phyloP scores from a whole-genome alignment of 2,888 invertebrate species.

The Antheraea yamamai region DNA sequence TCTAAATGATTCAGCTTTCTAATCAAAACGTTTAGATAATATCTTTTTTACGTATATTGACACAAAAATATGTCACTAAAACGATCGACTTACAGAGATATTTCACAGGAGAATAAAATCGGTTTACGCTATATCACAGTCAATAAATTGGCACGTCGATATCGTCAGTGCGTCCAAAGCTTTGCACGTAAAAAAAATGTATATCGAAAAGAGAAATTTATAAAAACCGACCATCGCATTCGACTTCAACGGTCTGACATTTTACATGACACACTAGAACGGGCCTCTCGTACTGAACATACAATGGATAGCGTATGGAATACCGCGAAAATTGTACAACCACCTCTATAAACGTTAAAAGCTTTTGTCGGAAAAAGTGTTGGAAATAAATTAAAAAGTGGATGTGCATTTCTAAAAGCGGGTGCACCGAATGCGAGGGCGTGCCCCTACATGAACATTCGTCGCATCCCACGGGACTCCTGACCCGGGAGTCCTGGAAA shows the following conservation, averaged over 20 bases:
- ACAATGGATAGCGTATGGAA: conserved; percentile 44
- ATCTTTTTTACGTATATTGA: neutral
- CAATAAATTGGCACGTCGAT: neutral
- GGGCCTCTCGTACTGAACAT: conserved; percentile 24
- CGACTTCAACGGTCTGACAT: conserved; percentile 25
- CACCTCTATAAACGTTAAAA: conserved; percentile 75
- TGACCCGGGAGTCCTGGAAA: conserved; percentile 49
- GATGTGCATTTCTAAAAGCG: conserved; percentile 63
- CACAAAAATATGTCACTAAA: neutral
- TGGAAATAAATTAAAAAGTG: conserved; percentile 62
- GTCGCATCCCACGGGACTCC: conserved; percentile 64
- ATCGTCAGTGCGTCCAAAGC: neutral
- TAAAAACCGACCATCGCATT: neutral
- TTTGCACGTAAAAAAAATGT: neutral
- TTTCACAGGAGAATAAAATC: neutral
- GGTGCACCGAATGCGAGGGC: conserved; percentile 53
- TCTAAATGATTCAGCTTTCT: too few relatives aligned
- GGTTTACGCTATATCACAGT: conserved; percentile 6
- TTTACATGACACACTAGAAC: conserved; percentile 19
- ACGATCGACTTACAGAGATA: neutral
- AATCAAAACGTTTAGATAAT: too few relatives aligned
- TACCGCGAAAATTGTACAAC: conserved; percentile 63
- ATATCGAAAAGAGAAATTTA: conserved; percentile 2
- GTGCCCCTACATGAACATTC: conserved; percentile 55
- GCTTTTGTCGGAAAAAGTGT: conserved; percentile 73